Evolutionary conservation across 2,888 invertebrate genomes (phyloP).

Genomic region (Lasioglossum leucozonium): DNA sequence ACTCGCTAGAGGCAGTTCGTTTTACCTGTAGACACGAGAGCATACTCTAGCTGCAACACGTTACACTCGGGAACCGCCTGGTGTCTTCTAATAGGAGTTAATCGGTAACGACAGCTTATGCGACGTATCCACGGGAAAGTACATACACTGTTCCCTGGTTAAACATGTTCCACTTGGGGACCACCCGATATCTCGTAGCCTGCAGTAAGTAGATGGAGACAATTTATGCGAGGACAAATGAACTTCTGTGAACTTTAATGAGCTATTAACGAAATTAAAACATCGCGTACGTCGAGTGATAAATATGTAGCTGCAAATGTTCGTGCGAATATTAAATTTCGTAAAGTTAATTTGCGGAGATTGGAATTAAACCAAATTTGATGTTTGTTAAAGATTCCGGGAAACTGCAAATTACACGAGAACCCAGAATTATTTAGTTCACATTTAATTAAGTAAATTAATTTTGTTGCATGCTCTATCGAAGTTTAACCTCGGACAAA

Average conservation of each 20-base stretch:
- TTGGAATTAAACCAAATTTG: not conserved
- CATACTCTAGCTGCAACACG: not conserved
- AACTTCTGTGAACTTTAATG: not conserved
- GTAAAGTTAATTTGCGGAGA: not conserved
- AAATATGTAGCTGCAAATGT: not conserved
- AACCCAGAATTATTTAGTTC: not conserved
- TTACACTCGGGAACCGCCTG: not conserved
- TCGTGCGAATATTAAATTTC: not conserved
- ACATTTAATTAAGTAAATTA: not conserved
- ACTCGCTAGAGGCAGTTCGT: not conserved
- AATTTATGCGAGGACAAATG: not conserved
- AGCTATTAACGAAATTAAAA: not conserved
- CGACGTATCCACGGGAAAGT: not conserved
- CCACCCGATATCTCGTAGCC: not conserved
- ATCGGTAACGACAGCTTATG: slow-evolving; percentile 5
- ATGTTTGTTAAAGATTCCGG: not conserved
- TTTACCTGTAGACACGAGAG: not conserved
- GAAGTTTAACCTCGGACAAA: not conserved
- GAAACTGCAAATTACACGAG: not conserved
- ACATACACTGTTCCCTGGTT: not conserved
- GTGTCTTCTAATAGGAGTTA: slow-evolving; percentile 1
- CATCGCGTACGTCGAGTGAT: not conserved
- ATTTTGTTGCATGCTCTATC: not conserved
- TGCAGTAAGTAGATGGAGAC: not conserved
- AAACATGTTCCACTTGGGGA: not conserved